phyloP scores from a whole-genome alignment of 2,113 vertebrate species.

The Eretmochelys imbricata region DNA sequence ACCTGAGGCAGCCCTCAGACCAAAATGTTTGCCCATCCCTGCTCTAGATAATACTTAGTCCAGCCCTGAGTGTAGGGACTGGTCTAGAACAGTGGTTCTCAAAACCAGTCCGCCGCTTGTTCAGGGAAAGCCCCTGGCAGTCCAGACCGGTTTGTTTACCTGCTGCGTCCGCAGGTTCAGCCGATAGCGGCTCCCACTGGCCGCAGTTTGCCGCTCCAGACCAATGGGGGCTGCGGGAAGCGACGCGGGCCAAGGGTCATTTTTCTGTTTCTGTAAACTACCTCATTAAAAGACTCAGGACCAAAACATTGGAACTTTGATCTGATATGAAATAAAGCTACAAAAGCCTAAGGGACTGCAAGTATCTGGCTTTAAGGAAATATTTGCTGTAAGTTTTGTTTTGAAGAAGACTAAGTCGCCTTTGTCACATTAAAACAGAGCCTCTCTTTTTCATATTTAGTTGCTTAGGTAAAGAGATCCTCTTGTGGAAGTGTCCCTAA shows the following conservation, averaged over 20 bases:
- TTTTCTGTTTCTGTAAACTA: slow-evolving; percentile 9
- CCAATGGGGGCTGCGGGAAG: no score
- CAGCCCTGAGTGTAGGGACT: neutral
- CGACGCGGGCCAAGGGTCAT: no score
- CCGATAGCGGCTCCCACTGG: no score
- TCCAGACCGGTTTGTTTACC: no score
- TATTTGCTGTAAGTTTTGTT: slow-evolving; percentile 2
- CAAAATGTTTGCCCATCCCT: no score
- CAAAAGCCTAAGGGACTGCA: slow-evolving; percentile 20
- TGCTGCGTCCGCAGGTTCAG: no score
- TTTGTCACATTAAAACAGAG: slow-evolving; percentile 3
- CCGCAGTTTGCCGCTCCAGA: no score
- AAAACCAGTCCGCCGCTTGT: no score
- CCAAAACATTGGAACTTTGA: slow-evolving; percentile 6
- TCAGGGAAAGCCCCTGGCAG: no score
- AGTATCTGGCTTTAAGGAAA: slow-evolving; percentile 12
- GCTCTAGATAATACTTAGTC: neutral
- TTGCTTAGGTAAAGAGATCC: neutral
- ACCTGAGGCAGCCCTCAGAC: no score
- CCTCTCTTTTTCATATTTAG: neutral
- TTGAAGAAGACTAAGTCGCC: slow-evolving; percentile 4
- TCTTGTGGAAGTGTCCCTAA: neutral
- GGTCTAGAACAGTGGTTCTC: neutral
- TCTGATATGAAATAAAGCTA: slow-evolving; percentile 22
- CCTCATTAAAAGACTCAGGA: slow-evolving; percentile 6